Percentiles rank a stretch among this genome's conserved stretches.
Conservation (phyloP, 2,888 invertebrate genomes). For the Hoplodrina blanda region DNA sequence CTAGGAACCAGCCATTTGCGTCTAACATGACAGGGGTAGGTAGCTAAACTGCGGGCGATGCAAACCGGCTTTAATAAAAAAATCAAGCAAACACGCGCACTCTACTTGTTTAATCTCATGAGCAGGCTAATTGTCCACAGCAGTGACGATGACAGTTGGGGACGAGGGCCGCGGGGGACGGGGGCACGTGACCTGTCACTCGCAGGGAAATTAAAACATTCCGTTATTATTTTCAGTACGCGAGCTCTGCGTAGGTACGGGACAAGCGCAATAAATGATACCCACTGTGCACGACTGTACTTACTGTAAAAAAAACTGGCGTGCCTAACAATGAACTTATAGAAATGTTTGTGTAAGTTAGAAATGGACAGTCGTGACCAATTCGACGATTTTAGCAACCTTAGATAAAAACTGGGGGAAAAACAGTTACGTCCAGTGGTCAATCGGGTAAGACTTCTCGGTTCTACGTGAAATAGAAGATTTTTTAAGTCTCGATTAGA, state of each 20-base stretch:
- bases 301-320: slow-evolving; percentile 53
- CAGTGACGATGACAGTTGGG: slow-evolving; percentile 87
- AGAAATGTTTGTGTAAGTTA: slow-evolving; percentile 49
- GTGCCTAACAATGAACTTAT: slow-evolving; percentile 53
- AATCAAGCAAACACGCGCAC: slow-evolving; percentile 76
- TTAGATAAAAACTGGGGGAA: slow-evolving; percentile 41
- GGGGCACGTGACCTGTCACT: slow-evolving; percentile 90
- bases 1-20: slow-evolving; percentile 67
- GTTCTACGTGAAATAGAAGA: slow-evolving; percentile 21
- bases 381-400: slow-evolving; percentile 54
- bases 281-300: slow-evolving; percentile 50
- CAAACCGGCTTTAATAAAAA: slow-evolving; percentile 72
- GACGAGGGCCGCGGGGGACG: slow-evolving; percentile 62
- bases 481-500: slow-evolving; percentile 16
- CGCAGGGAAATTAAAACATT: slow-evolving; percentile 91
- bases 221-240: slow-evolving; percentile 87
- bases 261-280: slow-evolving; percentile 47
- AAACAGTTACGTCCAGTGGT: slow-evolving; percentile 28
- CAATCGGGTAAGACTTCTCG: slow-evolving; percentile 43
- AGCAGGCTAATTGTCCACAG: slow-evolving; percentile 89
- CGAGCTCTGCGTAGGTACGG: slow-evolving; percentile 56
- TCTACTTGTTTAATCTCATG: slow-evolving; percentile 88
- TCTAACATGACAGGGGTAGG: slow-evolving; percentile 68
- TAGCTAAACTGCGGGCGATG: slow-evolving; percentile 65
- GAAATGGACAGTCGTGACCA: slow-evolving; percentile 55